Evolutionary conservation across 2,113 vertebrate species (phyloP).

Genomic region (Ageneiosus marmoratus): DNA sequence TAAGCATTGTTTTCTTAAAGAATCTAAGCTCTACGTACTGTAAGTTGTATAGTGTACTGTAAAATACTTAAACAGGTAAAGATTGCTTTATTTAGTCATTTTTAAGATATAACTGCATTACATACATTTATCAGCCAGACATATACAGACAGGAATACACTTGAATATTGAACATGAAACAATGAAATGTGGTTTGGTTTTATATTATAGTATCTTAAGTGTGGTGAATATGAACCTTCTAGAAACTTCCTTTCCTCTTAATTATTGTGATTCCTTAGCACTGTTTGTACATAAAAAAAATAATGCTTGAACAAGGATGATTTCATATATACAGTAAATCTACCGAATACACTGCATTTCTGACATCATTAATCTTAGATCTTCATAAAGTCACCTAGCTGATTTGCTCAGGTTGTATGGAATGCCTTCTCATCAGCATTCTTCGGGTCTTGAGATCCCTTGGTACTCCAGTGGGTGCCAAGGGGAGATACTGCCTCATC

Average conservation of each 20-base stretch:
- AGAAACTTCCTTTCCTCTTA: neutral
- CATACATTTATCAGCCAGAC: neutral
- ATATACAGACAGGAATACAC: neutral
- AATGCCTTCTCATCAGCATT: constrained; percentile 84
- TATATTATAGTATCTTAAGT: neutral
- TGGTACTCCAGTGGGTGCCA: constrained; percentile 76
- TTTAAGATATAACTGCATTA: neutral
- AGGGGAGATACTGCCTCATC: constrained; percentile 71
- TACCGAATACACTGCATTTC: neutral
- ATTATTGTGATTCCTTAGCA: neutral
- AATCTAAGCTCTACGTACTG: neutral
- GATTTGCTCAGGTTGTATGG: constrained; percentile 86
- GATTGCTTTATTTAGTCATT: neutral
- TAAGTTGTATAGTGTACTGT: neutral
- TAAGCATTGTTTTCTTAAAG: neutral
- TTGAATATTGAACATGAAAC: neutral
- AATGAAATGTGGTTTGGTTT: neutral
- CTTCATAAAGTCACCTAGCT: constrained; percentile 73
- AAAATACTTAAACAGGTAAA: neutral
- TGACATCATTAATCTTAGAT: constrained; percentile 55
- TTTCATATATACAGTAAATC: neutral
- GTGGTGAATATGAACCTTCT: neutral
- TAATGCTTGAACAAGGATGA: neutral
- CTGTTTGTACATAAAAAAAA: neutral
- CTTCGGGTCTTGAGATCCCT: constrained; percentile 77